Conservation (phyloP, 2,797 vertebrate genomes). For the Hippocampus kuda region DNA sequence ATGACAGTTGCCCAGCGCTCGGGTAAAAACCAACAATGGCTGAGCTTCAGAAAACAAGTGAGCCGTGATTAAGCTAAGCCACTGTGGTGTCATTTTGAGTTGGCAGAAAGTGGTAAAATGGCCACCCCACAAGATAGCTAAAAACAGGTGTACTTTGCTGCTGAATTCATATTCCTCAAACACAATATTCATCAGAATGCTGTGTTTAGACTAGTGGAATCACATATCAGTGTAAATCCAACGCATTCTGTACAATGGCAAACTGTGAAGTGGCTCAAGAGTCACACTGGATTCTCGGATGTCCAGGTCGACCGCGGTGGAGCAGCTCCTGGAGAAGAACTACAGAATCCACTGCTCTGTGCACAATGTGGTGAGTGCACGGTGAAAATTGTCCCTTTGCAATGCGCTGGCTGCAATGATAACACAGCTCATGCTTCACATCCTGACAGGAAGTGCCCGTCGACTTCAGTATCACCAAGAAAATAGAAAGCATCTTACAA, state of each 20-base stretch:
- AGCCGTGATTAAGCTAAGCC: no score
- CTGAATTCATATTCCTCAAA: no score
- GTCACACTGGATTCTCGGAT: background rate
- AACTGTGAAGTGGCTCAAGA: background rate
- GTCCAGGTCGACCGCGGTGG: constrained; percentile 79
- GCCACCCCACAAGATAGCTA: no score
- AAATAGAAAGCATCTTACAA: constrained; percentile 79
- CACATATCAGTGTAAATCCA: background rate
- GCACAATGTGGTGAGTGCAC: constrained; percentile 75
- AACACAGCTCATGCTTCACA: background rate
- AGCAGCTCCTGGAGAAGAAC: constrained; percentile 92
- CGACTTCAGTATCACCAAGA: constrained; percentile 85
- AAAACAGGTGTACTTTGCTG: no score
- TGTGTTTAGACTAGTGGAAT: no score
- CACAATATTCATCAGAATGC: no score
- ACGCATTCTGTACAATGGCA: background rate
- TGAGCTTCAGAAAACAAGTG: no score
- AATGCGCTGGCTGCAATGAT: background rate
- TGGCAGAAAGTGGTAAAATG: no score
- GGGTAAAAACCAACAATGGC: no score
- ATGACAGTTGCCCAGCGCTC: no score
- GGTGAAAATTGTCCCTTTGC: background rate
- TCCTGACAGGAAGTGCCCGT: constrained; percentile 74
- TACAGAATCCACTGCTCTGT: constrained; percentile 94
- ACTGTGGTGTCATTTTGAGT: no score